Percentiles rank a stretch among this genome's conserved stretches.
phyloP scores from a whole-genome alignment of 1,140 invertebrate genomes.

The Hyles euphorbiae region DNA sequence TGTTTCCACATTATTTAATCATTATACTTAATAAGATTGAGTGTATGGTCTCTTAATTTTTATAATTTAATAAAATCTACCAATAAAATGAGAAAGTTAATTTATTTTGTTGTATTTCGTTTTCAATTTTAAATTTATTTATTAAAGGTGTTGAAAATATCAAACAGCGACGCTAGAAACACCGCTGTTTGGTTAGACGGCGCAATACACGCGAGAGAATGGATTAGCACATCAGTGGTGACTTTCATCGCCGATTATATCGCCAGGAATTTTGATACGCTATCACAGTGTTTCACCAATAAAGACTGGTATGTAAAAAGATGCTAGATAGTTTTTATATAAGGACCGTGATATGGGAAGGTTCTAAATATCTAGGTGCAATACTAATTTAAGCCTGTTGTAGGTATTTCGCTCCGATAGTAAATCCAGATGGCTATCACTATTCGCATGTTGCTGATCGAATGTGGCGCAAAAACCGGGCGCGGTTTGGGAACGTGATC shows the following conservation, averaged over 20 bases:
- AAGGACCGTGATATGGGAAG: too few species aligned
- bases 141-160: conserved; percentile 59
- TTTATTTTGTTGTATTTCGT: not conserved
- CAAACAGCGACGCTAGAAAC: conserved; percentile 67
- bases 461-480: conserved; percentile 85
- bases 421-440: conserved; percentile 85
- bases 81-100: too few species aligned
- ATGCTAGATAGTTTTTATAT: too few species aligned
- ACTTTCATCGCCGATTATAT: conserved; percentile 72
- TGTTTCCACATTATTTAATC: too few species aligned
- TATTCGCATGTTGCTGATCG: conserved; percentile 77
- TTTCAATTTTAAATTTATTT: not conserved
- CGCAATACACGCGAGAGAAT: conserved; percentile 80
- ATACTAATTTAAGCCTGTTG: conserved; percentile 26
- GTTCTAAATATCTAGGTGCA: too few species aligned
- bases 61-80: too few species aligned
- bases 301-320: conserved; percentile 53
- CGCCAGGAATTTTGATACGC: conserved; percentile 43
- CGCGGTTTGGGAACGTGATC: conserved; percentile 56
- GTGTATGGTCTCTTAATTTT: too few species aligned
- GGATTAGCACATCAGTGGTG: conserved; percentile 80
- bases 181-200: conserved; percentile 76
- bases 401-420: conserved; percentile 81
- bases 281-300: conserved; percentile 48
- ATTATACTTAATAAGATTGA: too few species aligned